Conservation (phyloP, 2,797 vertebrate species). For the Scleropages formosus region DNA sequence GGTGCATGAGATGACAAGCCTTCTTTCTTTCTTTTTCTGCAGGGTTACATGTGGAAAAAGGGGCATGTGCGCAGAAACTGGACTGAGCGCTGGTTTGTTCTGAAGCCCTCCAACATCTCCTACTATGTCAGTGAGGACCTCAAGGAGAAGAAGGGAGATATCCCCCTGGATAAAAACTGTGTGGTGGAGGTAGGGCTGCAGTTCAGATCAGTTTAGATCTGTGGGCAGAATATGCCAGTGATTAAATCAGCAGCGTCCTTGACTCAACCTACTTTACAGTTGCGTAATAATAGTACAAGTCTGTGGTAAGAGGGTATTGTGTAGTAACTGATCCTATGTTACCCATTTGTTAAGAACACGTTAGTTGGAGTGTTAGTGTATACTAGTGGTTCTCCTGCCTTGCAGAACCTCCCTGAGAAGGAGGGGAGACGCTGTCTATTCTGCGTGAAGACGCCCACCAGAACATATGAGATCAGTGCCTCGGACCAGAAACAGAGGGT, state of each 20-base stretch:
- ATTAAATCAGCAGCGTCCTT: not conserved
- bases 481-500: constrained; percentile 70
- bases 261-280: not conserved
- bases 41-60: constrained; percentile 81
- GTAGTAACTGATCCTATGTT: not conserved
- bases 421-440: constrained; percentile 76
- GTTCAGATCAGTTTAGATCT: not conserved
- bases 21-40: constrained; percentile 12
- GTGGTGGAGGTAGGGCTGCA: constrained; percentile 63
- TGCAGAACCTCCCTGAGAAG: constrained; percentile 62
- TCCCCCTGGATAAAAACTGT: constrained; percentile 66
- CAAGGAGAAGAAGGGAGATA: constrained; percentile 74
- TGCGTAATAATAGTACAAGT: not conserved
- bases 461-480: constrained; percentile 75
- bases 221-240: not conserved
- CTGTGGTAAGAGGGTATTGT: not conserved
- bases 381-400: not conserved
- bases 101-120: constrained; percentile 62
- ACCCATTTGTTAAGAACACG: not conserved
- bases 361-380: not conserved
- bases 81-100: constrained; percentile 80
- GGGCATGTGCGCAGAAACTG: constrained; percentile 75
- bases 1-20: no score
- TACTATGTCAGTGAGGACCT: constrained; percentile 71
- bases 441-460: constrained; percentile 71